A percentile compares a stretch with the other conserved stretches of the same genome.
These are phyloP conservation scores for Eulacestoma nigropectus DNA, from an alignment of 2,113 vertebrate genomes.

Conservation along the genomic window DNA sequence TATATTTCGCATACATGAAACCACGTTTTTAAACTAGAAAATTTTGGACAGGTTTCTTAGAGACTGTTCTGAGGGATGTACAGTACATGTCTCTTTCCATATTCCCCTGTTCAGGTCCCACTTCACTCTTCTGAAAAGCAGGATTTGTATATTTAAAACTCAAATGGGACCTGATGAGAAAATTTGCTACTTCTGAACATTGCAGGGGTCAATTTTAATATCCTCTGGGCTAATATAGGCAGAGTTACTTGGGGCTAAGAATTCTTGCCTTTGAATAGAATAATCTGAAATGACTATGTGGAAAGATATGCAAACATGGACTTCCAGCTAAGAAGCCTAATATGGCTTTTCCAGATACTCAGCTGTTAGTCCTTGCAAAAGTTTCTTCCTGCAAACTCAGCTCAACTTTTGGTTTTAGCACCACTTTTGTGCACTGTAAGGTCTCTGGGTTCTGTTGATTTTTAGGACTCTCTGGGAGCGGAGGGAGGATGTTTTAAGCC, in stretches of 20 bases:
- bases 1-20: background rate
- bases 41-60: background rate
- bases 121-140: conserved; percentile 30
- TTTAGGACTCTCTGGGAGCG: background rate
- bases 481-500: background rate
- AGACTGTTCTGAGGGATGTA: background rate
- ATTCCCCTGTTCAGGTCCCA: background rate
- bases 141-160: conserved; percentile 56
- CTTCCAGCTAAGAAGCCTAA: conserved; percentile 38
- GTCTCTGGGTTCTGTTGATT: background rate
- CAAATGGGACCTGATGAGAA: conserved; percentile 45
- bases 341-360: background rate
- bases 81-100: background rate
- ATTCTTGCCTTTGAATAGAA: conserved; percentile 52
- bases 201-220: conserved; percentile 58
- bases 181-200: conserved; percentile 44
- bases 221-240: conserved; percentile 1
- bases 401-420: background rate
- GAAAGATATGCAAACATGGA: conserved; percentile 48
- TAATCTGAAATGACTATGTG: conserved; percentile 27
- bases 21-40: background rate
- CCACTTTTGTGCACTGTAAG: background rate
- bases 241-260: conserved; percentile 32
- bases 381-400: background rate
- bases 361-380: background rate